These are phyloP conservation scores for Microctenopoma steveboyesi DNA, from an alignment of 2,797 vertebrate genomes.

Conservation along the genomic window DNA sequence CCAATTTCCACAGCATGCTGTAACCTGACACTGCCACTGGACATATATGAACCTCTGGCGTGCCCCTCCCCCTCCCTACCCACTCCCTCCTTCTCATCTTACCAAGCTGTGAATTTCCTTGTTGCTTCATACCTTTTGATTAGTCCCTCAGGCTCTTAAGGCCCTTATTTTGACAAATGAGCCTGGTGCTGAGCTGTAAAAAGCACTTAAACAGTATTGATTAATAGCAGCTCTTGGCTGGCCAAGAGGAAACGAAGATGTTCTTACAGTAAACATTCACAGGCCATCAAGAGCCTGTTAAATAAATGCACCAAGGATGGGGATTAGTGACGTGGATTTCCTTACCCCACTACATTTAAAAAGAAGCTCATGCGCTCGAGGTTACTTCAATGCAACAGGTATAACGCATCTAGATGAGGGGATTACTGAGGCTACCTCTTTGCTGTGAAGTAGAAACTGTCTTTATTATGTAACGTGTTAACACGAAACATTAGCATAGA, in stretches of 20 bases:
- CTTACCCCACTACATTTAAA: conserved; percentile 61
- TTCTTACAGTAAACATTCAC: conserved; percentile 60
- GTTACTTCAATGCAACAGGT: conserved; percentile 48
- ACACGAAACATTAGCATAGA: conserved; percentile 8
- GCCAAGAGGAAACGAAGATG: conserved; percentile 60
- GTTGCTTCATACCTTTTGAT: conserved; percentile 74
- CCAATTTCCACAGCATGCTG: conserved; percentile 14
- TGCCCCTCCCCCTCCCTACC: background rate
- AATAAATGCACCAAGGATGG: conserved; percentile 63
- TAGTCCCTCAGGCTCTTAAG: conserved; percentile 62
- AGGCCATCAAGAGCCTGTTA: conserved; percentile 61
- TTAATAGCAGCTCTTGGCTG: conserved; percentile 77
- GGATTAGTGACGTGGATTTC: conserved; percentile 78
- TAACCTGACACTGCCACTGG: conserved; percentile 43
- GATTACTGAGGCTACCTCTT: conserved; percentile 50
- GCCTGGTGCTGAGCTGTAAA: conserved; percentile 67
- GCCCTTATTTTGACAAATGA: conserved; percentile 83
- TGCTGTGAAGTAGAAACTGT: conserved; percentile 36
- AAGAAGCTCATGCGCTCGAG: conserved; percentile 53
- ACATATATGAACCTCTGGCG: conserved; percentile 5
- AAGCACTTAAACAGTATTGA: conserved; percentile 80
- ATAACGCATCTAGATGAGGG: conserved; percentile 61
- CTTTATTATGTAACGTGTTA: conserved; percentile 18
- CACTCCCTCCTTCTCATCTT: conserved; percentile 64
- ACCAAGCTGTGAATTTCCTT: conserved; percentile 56